A percentile compares a stretch with the other conserved stretches of the same genome.
Evolutionary conservation across 1,140 invertebrate species (phyloP).

Genomic region (Andrena cerasifolii): DNA sequence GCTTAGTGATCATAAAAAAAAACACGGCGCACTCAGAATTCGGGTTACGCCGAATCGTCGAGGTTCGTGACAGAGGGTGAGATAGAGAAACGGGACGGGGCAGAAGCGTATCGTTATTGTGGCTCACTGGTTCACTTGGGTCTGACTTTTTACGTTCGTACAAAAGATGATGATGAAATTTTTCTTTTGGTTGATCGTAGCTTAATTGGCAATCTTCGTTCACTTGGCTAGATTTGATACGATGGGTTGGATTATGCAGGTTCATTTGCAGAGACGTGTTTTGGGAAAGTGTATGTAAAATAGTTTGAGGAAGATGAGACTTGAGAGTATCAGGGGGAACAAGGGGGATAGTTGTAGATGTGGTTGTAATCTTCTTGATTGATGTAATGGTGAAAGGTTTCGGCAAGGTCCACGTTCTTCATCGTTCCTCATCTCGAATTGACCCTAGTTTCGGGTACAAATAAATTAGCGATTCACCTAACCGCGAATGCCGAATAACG

Average conservation of each 20-base stretch:
- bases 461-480: too few relatives aligned
- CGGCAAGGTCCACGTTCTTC: too few relatives aligned
- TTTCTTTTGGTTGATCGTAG: constrained; percentile 17
- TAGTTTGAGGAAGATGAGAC: too few relatives aligned
- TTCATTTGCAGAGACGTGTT: not conserved
- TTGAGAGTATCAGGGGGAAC: too few relatives aligned
- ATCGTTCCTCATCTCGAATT: too few relatives aligned
- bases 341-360: too few relatives aligned
- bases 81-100: constrained; percentile 4
- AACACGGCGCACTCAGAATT: constrained; percentile 61
- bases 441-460: too few relatives aligned
- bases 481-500: too few relatives aligned
- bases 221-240: not conserved
- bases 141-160: constrained; percentile 33
- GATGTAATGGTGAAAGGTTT: too few relatives aligned
- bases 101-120: constrained; percentile 48
- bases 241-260: not conserved
- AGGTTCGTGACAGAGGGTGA: constrained; percentile 1
- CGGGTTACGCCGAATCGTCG: constrained; percentile 70
- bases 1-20: constrained; percentile 63
- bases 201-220: constrained; percentile 16
- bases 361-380: too few relatives aligned
- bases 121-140: constrained; percentile 34
- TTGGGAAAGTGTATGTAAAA: too few relatives aligned
- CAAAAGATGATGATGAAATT: constrained; percentile 50